phyloP scores from a whole-genome alignment of 2,797 vertebrate species.

The Phaenicophaeus curvirostris region DNA sequence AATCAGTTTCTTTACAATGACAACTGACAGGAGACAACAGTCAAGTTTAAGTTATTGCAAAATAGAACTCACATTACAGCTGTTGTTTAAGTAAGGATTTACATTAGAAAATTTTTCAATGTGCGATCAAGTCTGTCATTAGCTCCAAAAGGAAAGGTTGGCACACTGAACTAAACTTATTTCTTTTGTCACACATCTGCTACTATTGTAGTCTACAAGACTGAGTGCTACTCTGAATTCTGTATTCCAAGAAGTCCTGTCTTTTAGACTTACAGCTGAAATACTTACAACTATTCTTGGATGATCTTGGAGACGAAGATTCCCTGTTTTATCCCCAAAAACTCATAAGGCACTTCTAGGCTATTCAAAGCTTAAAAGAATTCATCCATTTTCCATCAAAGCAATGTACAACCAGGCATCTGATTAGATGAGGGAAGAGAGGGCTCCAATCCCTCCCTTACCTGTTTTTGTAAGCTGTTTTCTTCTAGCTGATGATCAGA shows the following conservation, averaged over 20 bases:
- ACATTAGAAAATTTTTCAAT: neutral
- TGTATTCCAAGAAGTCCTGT: neutral
- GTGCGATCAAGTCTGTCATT: neutral
- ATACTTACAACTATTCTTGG: neutral
- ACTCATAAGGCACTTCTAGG: neutral
- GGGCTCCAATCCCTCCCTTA: neutral
- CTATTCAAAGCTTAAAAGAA: neutral
- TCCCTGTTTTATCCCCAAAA: neutral
- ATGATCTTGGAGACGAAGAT: neutral
- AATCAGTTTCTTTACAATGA: neutral
- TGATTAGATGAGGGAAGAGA: neutral
- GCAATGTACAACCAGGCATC: neutral
- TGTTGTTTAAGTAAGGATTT: neutral
- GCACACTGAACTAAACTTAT: neutral
- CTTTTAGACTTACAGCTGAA: neutral
- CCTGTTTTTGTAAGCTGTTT: neutral
- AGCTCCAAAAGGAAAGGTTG: neutral
- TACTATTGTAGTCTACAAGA: neutral
- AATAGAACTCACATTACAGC: neutral
- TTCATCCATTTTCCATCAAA: neutral
- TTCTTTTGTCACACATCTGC: neutral
- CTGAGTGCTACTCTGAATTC: neutral
- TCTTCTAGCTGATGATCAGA: neutral
- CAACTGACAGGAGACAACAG: neutral
- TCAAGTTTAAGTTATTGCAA: neutral